Percentiles rank a stretch among this genome's conserved stretches.
phyloP scores from a whole-genome alignment of 2,888 invertebrate species.

The Lingula anatina region DNA sequence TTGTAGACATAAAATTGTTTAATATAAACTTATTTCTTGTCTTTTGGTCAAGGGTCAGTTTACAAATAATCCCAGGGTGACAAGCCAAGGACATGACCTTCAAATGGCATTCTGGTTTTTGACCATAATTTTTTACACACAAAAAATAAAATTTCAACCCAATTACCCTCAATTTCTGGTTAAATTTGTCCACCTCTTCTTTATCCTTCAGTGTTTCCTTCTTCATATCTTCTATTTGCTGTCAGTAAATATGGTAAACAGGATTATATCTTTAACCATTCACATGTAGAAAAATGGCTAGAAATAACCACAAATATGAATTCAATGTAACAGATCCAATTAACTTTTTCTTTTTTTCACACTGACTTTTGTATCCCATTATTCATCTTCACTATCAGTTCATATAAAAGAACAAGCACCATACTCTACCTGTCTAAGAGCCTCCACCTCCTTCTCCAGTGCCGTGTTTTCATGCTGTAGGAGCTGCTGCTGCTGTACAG shows the following conservation, averaged over 20 bases:
- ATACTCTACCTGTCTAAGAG: constrained; percentile 26
- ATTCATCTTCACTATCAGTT: not conserved
- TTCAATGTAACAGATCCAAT: not conserved
- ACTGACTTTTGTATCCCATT: not conserved
- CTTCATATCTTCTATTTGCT: constrained; percentile 22
- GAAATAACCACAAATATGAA: not conserved
- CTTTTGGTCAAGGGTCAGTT: not conserved
- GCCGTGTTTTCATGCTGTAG: constrained; percentile 34
- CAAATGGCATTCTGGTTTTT: not conserved
- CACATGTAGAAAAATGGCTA: not conserved
- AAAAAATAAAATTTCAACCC: not conserved
- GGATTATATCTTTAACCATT: no score
- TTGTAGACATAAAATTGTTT: not conserved
- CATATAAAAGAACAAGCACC: not conserved
- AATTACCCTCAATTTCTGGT: constrained; percentile 27
- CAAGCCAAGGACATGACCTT: not conserved
- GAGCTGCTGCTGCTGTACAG: constrained; percentile 33
- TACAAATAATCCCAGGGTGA: not conserved
- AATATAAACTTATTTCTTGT: not conserved
- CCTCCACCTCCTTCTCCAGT: constrained; percentile 31
- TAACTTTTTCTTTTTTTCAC: not conserved
- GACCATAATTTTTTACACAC: not conserved
- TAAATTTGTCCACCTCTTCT: constrained; percentile 28
- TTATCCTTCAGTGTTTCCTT: constrained; percentile 24
- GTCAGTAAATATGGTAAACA: constrained; percentile 1